Percentiles rank a stretch among this genome's conserved stretches.
Evolutionary conservation across 37 sponge, comb jelly and placozoan genomes (phyloP).

Genomic region (Halisarca cf. caerulea): DNA sequence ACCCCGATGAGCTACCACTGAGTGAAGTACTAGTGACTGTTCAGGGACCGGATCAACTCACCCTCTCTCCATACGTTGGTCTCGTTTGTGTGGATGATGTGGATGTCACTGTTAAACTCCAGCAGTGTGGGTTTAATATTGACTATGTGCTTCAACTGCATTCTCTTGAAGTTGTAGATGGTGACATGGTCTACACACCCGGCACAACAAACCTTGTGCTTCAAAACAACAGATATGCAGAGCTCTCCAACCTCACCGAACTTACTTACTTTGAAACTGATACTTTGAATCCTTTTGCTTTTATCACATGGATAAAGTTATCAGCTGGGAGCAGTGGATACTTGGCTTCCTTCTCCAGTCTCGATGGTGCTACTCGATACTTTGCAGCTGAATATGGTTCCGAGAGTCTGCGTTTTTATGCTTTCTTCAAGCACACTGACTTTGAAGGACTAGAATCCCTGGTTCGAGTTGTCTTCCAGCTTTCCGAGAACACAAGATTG

Average conservation of each 20-base stretch:
- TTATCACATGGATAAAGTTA: slow-evolving; percentile 60
- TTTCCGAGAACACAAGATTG: slow-evolving; percentile 11
- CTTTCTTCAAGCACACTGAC: slow-evolving; percentile 43
- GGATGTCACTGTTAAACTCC: slow-evolving; percentile 41
- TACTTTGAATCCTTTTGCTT: slow-evolving; percentile 32
- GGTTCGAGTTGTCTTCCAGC: slow-evolving; percentile 60
- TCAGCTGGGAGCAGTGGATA: slow-evolving; percentile 46
- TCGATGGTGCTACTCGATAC: slow-evolving; percentile 55
- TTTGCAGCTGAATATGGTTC: slow-evolving; percentile 53
- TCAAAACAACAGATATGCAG: background rate
- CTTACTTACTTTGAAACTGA: slow-evolving; percentile 4
- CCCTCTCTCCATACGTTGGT: slow-evolving; percentile 42
- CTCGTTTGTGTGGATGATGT: slow-evolving; percentile 57
- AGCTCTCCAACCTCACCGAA: background rate
- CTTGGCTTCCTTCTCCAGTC: slow-evolving; percentile 35
- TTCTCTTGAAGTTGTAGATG: background rate
- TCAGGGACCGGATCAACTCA: slow-evolving; percentile 19
- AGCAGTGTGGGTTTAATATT: slow-evolving; percentile 38
- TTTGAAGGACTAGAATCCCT: slow-evolving; percentile 40
- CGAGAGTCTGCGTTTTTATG: slow-evolving; percentile 34
- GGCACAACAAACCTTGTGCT: background rate
- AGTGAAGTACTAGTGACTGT: slow-evolving; percentile 26
- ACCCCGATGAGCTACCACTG: slow-evolving; percentile 53
- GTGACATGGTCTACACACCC: background rate
- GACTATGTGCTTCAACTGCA: background rate